phyloP scores from a whole-genome alignment of 2,113 vertebrate genomes.

The Cynopterus brachyotis region DNA sequence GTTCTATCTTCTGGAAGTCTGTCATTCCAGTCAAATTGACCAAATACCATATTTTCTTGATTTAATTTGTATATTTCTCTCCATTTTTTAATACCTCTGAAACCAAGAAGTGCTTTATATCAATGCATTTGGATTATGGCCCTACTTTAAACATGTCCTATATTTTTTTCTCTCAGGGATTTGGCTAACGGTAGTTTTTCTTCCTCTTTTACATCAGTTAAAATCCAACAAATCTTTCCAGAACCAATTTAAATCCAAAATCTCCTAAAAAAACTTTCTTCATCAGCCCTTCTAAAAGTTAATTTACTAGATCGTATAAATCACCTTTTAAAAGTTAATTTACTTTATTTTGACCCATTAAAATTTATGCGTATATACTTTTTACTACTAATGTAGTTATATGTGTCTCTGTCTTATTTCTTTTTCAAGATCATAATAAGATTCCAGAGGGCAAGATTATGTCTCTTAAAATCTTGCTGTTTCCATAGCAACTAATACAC shows the following conservation, averaged over 20 bases:
- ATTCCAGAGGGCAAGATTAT: neutral
- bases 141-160: neutral
- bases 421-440: neutral
- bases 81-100: neutral
- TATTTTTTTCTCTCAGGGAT: neutral
- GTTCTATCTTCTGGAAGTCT: neutral
- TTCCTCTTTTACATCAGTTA: neutral
- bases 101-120: neutral
- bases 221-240: neutral
- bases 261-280: neutral
- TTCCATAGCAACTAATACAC: neutral
- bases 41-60: neutral
- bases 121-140: neutral
- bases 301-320: neutral
- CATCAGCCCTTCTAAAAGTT: neutral
- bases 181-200: neutral
- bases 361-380: neutral
- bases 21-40: neutral
- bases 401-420: neutral
- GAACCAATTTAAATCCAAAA: slow-evolving; percentile 19
- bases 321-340: neutral
- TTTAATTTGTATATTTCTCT: neutral
- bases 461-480: neutral
- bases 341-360: slow-evolving; percentile 2
- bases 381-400: neutral